Evolutionary conservation across 2,888 invertebrate genomes (phyloP), one percentile per base, ranked within the genome.

Genomic region (Lutraria lutraria): DNA sequence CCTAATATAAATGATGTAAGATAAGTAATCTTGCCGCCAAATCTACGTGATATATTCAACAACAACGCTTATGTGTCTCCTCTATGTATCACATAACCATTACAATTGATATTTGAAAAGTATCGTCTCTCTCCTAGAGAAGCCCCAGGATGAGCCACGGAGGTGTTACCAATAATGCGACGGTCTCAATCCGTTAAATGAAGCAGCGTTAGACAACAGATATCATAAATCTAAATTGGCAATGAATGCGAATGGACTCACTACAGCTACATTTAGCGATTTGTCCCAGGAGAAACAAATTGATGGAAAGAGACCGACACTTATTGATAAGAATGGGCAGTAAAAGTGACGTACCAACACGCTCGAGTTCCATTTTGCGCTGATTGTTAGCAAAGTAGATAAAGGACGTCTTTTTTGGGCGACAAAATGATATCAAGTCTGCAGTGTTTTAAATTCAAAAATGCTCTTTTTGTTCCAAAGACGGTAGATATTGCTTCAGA

Each of bases 311-410:
- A 85, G 54, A 85, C 34, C 81, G 90, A 90, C 90, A 87, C 87
- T 90, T 88, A 90, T 90, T 90, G 89, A 90, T 90, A 90, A 85
- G 86, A 72, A 87, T 86, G 82, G 34, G 54, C 76, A 85, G 31
- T 56, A 31, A 52, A 80, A 85, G 83, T 89, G 90, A 89, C 90
- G 85, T 76, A 76, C 60, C 72, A 25, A 21, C 56, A 54, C 89
- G 86, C 84, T 85, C 80, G 63, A 53, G 43, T 87, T 83, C 53
- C 86, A 53, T 84, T 89, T 31, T 52, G n/a, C 76, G 34, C 25
- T 34, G 76, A 76, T 34, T 34, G 34, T 76, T 10, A n/a, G 19
- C 16, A 76, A 63, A 76, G 34, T 2, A 21, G 12, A 76, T 76
- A 34, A 72, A 76, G 76, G 34, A 34, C 19, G 34, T 76, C 76